Evolutionary conservation across 2,113 vertebrate species (phyloP).

Genomic region (Prunella fulvescens): DNA sequence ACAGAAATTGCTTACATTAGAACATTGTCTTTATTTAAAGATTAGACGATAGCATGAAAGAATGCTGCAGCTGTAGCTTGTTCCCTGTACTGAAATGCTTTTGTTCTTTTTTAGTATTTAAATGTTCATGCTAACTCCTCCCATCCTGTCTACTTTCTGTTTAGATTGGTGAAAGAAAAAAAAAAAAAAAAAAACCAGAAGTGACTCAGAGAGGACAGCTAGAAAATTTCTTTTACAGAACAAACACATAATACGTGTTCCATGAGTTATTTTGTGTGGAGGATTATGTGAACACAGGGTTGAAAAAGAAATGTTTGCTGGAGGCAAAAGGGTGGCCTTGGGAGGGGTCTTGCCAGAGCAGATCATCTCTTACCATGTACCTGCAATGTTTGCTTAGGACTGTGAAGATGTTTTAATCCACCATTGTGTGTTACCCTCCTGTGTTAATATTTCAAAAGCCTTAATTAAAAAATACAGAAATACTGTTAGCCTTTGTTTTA

Average conservation of each 20-base stretch:
- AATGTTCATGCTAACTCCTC: neutral
- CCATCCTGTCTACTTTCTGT: conserved; percentile 1
- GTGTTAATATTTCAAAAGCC: neutral
- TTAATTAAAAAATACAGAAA: neutral
- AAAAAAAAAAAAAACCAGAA: neutral
- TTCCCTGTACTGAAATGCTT: neutral
- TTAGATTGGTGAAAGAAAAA: neutral
- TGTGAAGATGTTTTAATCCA: neutral
- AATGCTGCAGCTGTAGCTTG: neutral
- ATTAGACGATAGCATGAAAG: neutral
- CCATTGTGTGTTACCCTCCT: neutral
- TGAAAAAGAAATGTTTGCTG: neutral
- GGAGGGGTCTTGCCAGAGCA: neutral
- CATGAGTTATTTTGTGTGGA: neutral
- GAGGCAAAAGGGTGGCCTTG: neutral
- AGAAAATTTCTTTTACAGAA: neutral
- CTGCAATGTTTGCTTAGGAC: neutral
- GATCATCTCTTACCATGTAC: neutral
- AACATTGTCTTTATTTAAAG: neutral
- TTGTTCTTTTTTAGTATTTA: neutral
- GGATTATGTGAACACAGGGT: neutral
- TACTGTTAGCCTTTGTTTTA: neutral
- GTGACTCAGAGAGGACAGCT: neutral
- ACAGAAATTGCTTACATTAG: neutral
- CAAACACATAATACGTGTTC: neutral